These are phyloP conservation scores for Ceraclea dissimilis DNA, from an alignment of 2,888 invertebrate species.

Conservation along the genomic window DNA sequence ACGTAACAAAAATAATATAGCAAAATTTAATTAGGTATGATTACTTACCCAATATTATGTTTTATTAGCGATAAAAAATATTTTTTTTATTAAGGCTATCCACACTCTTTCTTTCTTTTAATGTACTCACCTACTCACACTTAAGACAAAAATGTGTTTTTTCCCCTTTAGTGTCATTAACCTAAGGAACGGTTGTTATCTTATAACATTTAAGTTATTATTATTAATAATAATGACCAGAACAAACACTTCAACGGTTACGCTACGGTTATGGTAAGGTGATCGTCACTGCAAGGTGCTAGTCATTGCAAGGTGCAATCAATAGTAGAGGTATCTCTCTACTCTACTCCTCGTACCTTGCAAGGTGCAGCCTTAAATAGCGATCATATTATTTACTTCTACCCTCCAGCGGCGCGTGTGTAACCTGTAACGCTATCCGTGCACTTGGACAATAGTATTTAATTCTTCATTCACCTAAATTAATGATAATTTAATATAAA, in stretches of 20 bases:
- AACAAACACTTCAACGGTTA: constrained; percentile 15
- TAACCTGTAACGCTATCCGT: constrained; percentile 9
- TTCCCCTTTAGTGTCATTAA: not conserved
- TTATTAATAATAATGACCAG: constrained; percentile 12
- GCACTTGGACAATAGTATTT: not conserved
- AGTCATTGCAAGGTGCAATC: constrained; percentile 21
- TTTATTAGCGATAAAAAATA: no score
- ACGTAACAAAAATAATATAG: no score
- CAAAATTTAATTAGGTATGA: no score
- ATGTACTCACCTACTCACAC: no score
- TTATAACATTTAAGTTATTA: not conserved
- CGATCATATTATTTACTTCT: not conserved
- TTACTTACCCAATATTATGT: no score
- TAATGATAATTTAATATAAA: not conserved
- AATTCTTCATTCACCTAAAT: not conserved
- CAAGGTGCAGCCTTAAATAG: not conserved
- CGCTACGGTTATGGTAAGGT: constrained; percentile 9
- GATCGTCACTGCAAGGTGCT: constrained; percentile 21
- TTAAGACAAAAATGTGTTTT: no score
- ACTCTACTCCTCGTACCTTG: constrained; percentile 3
- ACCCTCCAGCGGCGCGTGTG: constrained; percentile 14
- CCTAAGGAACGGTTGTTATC: not conserved
- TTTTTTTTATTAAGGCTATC: no score
- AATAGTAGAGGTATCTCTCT: no score
- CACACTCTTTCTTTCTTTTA: no score